Evolutionary conservation across 2,113 vertebrate genomes (phyloP).

Genomic region (Australoheros scitulus): DNA sequence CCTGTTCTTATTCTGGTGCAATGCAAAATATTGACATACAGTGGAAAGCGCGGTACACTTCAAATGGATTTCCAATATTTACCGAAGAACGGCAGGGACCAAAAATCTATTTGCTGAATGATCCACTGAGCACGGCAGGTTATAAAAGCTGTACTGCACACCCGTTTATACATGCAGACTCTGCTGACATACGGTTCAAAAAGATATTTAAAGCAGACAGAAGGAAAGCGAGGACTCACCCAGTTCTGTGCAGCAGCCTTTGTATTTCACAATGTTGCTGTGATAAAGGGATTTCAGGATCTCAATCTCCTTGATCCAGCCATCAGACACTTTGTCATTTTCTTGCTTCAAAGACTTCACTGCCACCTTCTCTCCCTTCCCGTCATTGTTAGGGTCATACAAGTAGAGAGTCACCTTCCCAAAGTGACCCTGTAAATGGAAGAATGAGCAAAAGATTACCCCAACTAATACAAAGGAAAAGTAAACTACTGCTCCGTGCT

Average conservation of each 20-base stretch:
- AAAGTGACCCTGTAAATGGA: constrained; percentile 87
- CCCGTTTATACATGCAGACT: constrained; percentile 17
- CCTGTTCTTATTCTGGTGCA: background rate
- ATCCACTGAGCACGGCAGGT: constrained; percentile 1
- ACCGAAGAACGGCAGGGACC: constrained; percentile 21
- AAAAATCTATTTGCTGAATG: constrained; percentile 33
- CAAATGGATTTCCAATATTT: constrained; percentile 28
- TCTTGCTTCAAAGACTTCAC: constrained; percentile 91
- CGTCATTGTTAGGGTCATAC: constrained; percentile 90
- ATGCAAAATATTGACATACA: constrained; percentile 35
- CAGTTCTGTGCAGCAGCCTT: constrained; percentile 89
- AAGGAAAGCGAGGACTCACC: constrained; percentile 74
- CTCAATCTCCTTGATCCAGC: constrained; percentile 90
- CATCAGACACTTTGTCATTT: constrained; percentile 77
- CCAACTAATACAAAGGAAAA: background rate
- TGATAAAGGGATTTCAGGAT: constrained; percentile 91
- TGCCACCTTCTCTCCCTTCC: constrained; percentile 90
- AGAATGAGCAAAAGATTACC: background rate
- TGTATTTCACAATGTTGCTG: constrained; percentile 93
- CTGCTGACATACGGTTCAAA: background rate
- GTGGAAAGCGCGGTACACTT: constrained; percentile 11
- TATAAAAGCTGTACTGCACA: background rate
- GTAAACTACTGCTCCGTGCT: background rate
- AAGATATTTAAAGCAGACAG: background rate
- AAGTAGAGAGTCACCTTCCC: constrained; percentile 90